Base-by-base conservation (phyloP, 2,797 vertebrate genomes). In the Dromococcyx pavoninus region DNA sequence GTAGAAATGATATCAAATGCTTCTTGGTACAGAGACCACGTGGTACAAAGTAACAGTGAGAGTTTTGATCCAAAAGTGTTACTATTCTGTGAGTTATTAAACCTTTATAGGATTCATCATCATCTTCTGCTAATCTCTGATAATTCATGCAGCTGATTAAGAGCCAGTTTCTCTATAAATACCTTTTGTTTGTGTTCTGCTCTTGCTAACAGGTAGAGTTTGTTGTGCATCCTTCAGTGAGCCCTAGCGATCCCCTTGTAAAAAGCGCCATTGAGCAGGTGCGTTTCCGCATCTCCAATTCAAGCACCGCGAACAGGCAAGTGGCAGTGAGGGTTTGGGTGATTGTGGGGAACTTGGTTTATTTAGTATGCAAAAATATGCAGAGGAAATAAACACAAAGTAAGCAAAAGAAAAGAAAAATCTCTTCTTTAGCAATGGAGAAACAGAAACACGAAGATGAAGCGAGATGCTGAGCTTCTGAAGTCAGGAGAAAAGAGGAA, bases 271-370 rank as follows among this genome's bases (percentile, higher is more conserved):
- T 99, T 2, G 99, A 99, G 79, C 99, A 99, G 97, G 98, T 99
- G 83, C 99, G 99, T 39, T 99, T 99, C 98, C 98, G 97, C n/a
- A 99, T 99, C 96, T 99, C 99, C 97, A 99, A 98, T 85, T 99
- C 99, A 1, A 98, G 97, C 96, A 89, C 98, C 2, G 97, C 97
- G 10, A 95, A 95, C 93, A 98, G 99, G 99, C 98, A 97, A 98
- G 98, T 97, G 37, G 11, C 51, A 13, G 3, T 2, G 2, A 8
- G 43, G 28, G 2, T 5, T 6, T 23, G 24, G 41, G 4, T 15
- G 65, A 51, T 46, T 13, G 10, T 25, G 61, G 35, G 77, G 39
- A 75, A 11, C 13, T n/a, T 64, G 43, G 12, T 27, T 65, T 64
- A 5, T 9, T 41, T 54, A 3, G 16, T 13, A 1, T 60, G 39